Evolutionary conservation across 2,113 vertebrate genomes (phyloP), one percentile per base, ranked within the genome.

Genomic region (Urocitellus parryii): DNA sequence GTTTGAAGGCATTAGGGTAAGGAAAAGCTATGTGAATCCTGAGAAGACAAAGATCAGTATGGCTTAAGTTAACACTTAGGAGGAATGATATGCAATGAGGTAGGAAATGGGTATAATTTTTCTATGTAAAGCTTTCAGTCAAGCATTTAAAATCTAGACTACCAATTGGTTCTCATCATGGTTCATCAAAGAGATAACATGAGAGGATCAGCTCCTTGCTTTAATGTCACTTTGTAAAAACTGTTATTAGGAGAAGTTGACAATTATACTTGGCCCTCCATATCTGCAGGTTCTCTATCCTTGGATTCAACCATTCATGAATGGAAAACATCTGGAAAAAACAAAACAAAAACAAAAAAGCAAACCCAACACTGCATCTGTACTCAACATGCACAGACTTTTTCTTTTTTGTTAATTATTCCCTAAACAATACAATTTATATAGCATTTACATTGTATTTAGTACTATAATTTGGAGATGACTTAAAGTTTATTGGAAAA

Each of bases 181-280:
- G 32, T n/a, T 95, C 53, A 48, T 79, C 22, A 27, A 68, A 56
- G 82, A 77, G n/a, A 78, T 51, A 93, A 76, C 32, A 39, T 8
- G 42, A 37, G 56, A 96, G 70, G 83, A 76, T 10, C 37, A 48
- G 34, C n/a, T 70, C 63, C 61, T 70, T 88, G n/a, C 16, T 73
- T 74, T 76, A 72, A 80, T 24, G 82, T 91, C 86, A 89, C 53
- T 83, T 70, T 80, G 58, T 56, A 93, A 95, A 83, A 93, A 83
- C 24, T n/a, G 51, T 58, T 65, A 87, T 24, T 63, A 83, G n/a
- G 70, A 78, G 39, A 90, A 87, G 25, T 53, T 25, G 82, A 18
- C 90, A 93, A 32, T 84, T 73, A 37, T 32, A 51, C 39, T 48
- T 13, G 25, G 34, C 39, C 48, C 18, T 53, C 32, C 29, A 16